These are phyloP conservation scores for Calliphora vicina DNA, from an alignment of 1,140 invertebrate genomes.

Conservation along the genomic window DNA sequence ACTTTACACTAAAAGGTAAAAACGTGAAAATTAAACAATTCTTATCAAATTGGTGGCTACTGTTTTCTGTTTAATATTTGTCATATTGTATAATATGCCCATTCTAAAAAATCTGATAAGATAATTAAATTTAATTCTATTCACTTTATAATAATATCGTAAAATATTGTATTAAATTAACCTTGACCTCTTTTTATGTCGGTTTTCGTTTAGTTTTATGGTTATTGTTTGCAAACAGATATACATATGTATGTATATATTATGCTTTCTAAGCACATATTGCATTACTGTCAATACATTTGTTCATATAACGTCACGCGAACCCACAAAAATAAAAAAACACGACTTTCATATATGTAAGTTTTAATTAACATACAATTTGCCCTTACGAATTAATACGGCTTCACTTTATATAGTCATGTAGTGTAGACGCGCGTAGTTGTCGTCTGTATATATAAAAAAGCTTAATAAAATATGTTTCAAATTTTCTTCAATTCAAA, in stretches of 20 bases:
- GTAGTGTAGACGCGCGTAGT: too few relatives aligned
- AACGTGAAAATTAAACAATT: too few relatives aligned
- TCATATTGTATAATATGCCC: background rate
- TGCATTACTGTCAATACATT: background rate
- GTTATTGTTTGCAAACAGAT: background rate
- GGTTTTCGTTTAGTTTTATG: background rate
- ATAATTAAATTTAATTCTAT: background rate
- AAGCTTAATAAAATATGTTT: too few relatives aligned
- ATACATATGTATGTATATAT: background rate
- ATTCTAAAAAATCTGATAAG: background rate
- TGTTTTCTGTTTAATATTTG: background rate
- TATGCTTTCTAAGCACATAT: slow-evolving; percentile 15
- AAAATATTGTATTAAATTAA: slow-evolving; percentile 27
- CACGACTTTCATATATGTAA: background rate
- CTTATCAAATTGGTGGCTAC: background rate
- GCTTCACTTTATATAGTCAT: too few relatives aligned
- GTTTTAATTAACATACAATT: background rate
- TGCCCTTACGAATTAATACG: background rate
- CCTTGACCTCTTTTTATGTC: slow-evolving; percentile 32
- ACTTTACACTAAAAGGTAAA: too few relatives aligned
- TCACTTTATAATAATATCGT: background rate
- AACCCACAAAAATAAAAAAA: background rate
- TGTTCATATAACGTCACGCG: background rate
- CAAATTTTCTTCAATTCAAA: too few relatives aligned
- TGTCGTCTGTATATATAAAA: too few relatives aligned